phyloP scores from a whole-genome alignment of 2,797 vertebrate species.

The Centroberyx gerrardi region DNA sequence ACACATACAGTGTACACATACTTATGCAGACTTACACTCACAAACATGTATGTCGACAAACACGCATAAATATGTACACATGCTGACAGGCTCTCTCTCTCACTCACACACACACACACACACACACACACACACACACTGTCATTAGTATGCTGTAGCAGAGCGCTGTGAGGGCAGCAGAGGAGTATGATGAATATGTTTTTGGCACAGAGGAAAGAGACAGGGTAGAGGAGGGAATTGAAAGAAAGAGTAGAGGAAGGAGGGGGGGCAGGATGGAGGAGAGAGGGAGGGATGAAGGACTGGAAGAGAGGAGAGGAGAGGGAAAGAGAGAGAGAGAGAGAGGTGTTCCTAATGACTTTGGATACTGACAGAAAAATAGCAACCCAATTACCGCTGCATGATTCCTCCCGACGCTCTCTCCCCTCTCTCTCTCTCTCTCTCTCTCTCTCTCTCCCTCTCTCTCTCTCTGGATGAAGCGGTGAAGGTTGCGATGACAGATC shows the following conservation, averaged over 20 bases:
- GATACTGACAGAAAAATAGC: slow-evolving; percentile 73
- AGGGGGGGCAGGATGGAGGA: slow-evolving; percentile 23
- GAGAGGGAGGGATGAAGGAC: slow-evolving; percentile 23
- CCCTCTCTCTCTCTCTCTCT: slow-evolving; percentile 62
- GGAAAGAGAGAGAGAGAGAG: slow-evolving; percentile 47
- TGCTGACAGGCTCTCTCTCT: slow-evolving; percentile 45
- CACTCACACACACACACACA: slow-evolving; percentile 18
- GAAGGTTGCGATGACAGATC: slow-evolving; percentile 67
- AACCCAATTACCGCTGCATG: slow-evolving; percentile 74
- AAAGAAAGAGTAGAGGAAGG: slow-evolving; percentile 66
- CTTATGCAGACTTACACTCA: slow-evolving; percentile 47
- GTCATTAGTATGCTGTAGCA: slow-evolving; percentile 80
- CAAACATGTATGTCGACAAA: slow-evolving; percentile 62
- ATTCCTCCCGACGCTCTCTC: slow-evolving; percentile 15
- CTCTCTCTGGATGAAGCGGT: slow-evolving; percentile 26
- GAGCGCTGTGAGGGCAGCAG: slow-evolving; percentile 77
- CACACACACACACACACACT: slow-evolving; percentile 54
- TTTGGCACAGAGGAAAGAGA: slow-evolving; percentile 80
- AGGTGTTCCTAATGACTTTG: slow-evolving; percentile 77
- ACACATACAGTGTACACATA: slow-evolving; percentile 27
- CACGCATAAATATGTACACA: slow-evolving; percentile 65
- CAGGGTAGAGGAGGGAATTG: slow-evolving; percentile 70
- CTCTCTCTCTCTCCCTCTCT: slow-evolving; percentile 21
- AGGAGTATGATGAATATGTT: slow-evolving; percentile 84
- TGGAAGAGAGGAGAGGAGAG: slow-evolving; percentile 7